phyloP scores from a whole-genome alignment of 2,888 invertebrate species.

The Chorisops tibialis region DNA sequence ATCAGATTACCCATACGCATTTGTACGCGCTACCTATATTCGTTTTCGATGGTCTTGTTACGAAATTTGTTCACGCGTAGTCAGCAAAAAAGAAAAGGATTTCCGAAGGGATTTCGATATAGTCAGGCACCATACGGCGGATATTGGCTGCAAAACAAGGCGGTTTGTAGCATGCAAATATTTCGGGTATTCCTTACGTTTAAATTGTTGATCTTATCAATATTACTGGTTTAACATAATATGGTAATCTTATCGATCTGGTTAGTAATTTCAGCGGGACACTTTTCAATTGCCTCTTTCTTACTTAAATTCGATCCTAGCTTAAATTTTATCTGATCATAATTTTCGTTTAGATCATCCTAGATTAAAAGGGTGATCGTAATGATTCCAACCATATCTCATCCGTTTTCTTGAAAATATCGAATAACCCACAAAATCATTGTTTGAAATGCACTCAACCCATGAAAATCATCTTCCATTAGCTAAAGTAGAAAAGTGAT shows the following conservation, averaged over 20 bases:
- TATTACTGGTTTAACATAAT: neutral
- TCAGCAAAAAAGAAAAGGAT: too few species aligned
- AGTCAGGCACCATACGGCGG: too few species aligned
- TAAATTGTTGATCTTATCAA: neutral
- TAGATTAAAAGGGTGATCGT: too few species aligned
- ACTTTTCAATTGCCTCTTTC: neutral
- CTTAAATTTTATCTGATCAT: slow-evolving; percentile 17
- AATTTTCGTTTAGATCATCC: too few species aligned
- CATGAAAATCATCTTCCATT: neutral
- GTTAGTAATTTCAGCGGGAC: neutral
- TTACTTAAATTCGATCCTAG: slow-evolving; percentile 7
- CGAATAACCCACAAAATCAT: slow-evolving; percentile 12
- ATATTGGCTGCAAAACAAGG: slow-evolving; percentile 5
- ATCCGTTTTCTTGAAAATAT: neutral
- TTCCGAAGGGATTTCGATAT: too few species aligned
- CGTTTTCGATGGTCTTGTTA: too few species aligned
- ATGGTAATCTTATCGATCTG: neutral
- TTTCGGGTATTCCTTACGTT: slow-evolving; percentile 7
- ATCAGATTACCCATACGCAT: slow-evolving; percentile 12
- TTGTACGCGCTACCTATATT: too few species aligned
- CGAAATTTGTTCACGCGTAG: too few species aligned
- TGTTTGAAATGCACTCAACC: slow-evolving; percentile 12
- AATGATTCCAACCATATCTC: neutral
- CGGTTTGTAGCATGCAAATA: slow-evolving; percentile 18
- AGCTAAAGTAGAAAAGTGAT: slow-evolving; percentile 7